Conservation (phyloP, 2,797 vertebrate species). For the Darevskia nairensis region DNA sequence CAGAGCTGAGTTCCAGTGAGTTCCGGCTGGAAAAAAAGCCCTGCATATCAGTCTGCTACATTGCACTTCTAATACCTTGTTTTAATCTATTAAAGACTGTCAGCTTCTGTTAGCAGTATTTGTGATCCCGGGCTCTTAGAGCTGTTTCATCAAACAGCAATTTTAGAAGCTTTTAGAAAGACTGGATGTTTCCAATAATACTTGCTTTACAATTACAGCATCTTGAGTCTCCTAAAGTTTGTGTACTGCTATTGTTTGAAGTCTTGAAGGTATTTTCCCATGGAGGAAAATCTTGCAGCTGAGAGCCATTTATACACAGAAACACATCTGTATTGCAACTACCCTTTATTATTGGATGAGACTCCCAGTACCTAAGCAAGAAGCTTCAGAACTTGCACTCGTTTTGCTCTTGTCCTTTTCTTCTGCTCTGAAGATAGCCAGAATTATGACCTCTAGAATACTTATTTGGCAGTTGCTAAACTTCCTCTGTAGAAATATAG, state of each 20-base stretch:
- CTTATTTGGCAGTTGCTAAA: background rate
- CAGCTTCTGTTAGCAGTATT: background rate
- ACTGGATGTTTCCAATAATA: background rate
- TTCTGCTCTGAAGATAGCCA: background rate
- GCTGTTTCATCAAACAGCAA: conserved; percentile 13
- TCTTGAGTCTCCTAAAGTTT: background rate
- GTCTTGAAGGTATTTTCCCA: background rate
- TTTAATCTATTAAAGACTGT: background rate
- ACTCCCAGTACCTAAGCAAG: background rate
- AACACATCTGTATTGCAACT: background rate
- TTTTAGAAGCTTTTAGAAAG: background rate
- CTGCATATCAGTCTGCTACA: background rate
- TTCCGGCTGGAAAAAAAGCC: too few species aligned
- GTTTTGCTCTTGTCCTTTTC: background rate
- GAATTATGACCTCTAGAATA: background rate
- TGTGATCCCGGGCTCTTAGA: rapidly evolving
- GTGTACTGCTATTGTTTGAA: background rate
- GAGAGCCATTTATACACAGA: background rate
- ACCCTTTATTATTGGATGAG: background rate
- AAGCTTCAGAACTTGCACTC: background rate
- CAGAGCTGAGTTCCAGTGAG: too few species aligned
- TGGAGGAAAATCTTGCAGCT: background rate
- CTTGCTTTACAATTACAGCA: background rate
- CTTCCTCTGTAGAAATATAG: background rate
- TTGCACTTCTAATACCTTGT: background rate